Evolutionary conservation across 2,888 invertebrate species (phyloP), one percentile per base, ranked within the genome.

Genomic region (Drosophila sordidula): DNA sequence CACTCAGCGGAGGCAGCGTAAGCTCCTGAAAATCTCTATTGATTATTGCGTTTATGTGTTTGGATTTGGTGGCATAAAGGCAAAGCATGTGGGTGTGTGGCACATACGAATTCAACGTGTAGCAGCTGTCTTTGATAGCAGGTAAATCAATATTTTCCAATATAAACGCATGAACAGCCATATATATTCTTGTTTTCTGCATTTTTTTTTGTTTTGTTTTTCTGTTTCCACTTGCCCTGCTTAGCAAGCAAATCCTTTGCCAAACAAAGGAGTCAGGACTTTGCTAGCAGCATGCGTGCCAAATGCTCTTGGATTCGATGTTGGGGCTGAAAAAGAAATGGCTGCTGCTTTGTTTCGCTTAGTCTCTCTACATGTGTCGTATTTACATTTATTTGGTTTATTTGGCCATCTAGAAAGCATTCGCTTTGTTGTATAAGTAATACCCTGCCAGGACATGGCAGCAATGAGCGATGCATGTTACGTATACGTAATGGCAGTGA

Each of bases 141-240:
- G 85, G 88, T 86, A 86, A 88, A 85, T 88, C 85, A 85, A 85
- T 85, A 85, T 83, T 86, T 88, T 86, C 76, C 87, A 86, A 87
- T 84, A 84, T 81, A 73, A 81, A 77, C 85, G 75, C 73, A 78
- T 83, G 80, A 75, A 71, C 68, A 78, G 71, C 69, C 62, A 75
- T 42, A 59, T 51, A 45, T 39, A 49, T 58, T 39, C 42, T 26
- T 56, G 41, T 39, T 41, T n/a, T 41, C 29, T 34, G 41, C 22
- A 42, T 16, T 16, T 8, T 42, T 45, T 16, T 22, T 8, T 36
- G 36, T 50, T 62, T 36, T 29, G 16, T 26, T 44, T 50, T 57
- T 67, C 42, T 64, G 22, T 25, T 45, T 45, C 36, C 63, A 44
- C 52, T 54, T 51, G 18, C 45, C 45, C 45, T 65, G 45, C 25